These are phyloP conservation scores for Eucidaris tribuloides DNA, from an alignment of 35 echinoderm and acorn worm species.

Conservation along the genomic window DNA sequence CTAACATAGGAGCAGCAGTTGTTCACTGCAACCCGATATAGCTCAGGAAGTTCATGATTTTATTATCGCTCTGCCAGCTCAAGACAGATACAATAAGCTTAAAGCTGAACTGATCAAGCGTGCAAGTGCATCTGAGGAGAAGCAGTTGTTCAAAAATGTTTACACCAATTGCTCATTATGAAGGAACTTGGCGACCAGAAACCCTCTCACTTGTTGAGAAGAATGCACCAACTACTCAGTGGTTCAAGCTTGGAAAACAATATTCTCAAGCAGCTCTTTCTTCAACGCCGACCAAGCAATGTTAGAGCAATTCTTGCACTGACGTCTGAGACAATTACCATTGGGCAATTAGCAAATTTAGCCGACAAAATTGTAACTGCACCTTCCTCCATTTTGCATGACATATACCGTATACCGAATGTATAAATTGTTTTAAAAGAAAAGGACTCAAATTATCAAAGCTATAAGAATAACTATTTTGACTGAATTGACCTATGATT, in stretches of 20 bases:
- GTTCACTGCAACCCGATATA: slow-evolving; percentile 46
- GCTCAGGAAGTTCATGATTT: too few relatives aligned
- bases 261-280: slow-evolving; percentile 44
- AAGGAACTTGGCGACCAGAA: slow-evolving; percentile 53
- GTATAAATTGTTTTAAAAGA: too few relatives aligned
- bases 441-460: too few relatives aligned
- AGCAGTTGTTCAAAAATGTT: slow-evolving; percentile 28
- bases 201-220: slow-evolving; percentile 38
- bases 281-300: slow-evolving; percentile 46
- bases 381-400: not conserved
- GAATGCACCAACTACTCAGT: slow-evolving; percentile 42
- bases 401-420: too few relatives aligned
- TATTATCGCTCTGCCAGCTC: not conserved
- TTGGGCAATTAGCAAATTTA: not conserved
- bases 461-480: too few relatives aligned
- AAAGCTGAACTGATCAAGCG: too few relatives aligned
- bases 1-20: too few relatives aligned
- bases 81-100: too few relatives aligned
- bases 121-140: slow-evolving; percentile 23
- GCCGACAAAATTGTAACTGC: slow-evolving; percentile 11
- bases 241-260: slow-evolving; percentile 23
- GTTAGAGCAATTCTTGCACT: slow-evolving; percentile 42
- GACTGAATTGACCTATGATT: too few relatives aligned
- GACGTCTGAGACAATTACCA: not conserved
- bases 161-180: slow-evolving; percentile 32